Evolutionary conservation across 2,888 invertebrate species (phyloP).

Genomic region (Drosophila siamana): DNA sequence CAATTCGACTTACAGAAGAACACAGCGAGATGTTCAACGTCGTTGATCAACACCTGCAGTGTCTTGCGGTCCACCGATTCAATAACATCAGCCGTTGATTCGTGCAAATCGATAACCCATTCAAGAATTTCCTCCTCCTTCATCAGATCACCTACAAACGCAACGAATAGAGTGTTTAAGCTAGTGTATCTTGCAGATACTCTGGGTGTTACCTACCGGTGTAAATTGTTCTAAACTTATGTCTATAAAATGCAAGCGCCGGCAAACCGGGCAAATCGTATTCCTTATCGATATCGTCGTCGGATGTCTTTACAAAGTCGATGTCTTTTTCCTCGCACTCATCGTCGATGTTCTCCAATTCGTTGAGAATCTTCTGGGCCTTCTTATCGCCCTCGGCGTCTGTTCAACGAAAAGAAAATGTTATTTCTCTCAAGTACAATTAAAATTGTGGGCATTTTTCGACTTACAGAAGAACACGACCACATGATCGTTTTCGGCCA

Average conservation of each 20-base stretch:
- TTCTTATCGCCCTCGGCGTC: conserved; percentile 96
- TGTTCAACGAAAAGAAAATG: conserved; percentile 76
- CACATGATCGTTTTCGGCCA: conserved; percentile 94
- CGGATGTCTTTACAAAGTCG: conserved; percentile 96
- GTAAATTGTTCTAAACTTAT: conserved; percentile 95
- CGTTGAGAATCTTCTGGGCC: conserved; percentile 94
- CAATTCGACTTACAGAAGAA: conserved; percentile 90
- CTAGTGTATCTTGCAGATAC: not conserved
- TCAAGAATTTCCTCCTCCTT: conserved; percentile 95
- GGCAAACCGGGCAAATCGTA: conserved; percentile 94
- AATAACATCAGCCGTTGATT: conserved; percentile 94
- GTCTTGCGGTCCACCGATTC: conserved; percentile 96
- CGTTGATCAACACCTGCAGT: conserved; percentile 94
- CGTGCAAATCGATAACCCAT: conserved; percentile 94
- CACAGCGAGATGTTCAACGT: conserved; percentile 96
- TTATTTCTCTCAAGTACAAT: not conserved
- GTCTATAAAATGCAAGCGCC: conserved; percentile 93
- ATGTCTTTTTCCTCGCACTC: conserved; percentile 96
- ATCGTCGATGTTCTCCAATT: conserved; percentile 96
- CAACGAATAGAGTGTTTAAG: not conserved
- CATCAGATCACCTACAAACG: conserved; percentile 91
- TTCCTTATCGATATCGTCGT: conserved; percentile 94
- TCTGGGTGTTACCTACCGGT: conserved; percentile 85
- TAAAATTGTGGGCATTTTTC: not conserved
- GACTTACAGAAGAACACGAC: conserved; percentile 96